Evolutionary conservation across 2,888 invertebrate species (phyloP), one percentile per base, ranked within the genome.

Genomic region (Herminia tarsipennalis): DNA sequence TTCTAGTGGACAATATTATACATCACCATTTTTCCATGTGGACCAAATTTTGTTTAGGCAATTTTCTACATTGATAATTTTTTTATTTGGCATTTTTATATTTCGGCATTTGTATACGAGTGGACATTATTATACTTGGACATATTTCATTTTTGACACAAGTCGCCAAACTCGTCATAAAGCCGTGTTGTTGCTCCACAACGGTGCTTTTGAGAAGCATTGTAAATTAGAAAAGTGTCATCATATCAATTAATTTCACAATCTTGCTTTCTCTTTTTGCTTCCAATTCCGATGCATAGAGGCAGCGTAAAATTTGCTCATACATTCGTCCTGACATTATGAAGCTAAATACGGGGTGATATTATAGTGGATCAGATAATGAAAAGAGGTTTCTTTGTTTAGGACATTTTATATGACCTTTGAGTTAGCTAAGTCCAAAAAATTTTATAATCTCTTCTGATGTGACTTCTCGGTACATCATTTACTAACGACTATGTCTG

Each of bases 241-340:
- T 3, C n/a, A 16, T 28, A 21, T 44, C 27, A 8, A 38, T 38
- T 21, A 44, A 44, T 3, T 6, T 5, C 10, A 4, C 17, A 6
- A 45, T 24, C 14, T 45, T 45, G 1, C 9, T 14, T 22, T 1
- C 1, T 8, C 45, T 29, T 24, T 39, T 29, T 10, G 38, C 28
- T 6, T 13, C 2, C 2, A 34, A 2, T 2, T 28, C 22, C 5
- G 38, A 25, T 17, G 9, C 12, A n/a, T 9, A 45, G 0, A 45
- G 5, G 16, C 38, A 39, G 1, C 38, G 25, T 9, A 45, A 16
- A 6, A 38, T 28, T 22, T 45, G 45, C 12, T 45, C 34, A 14
- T 12, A 39, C 1, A 38, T 16, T 9, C 38, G 10, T 3, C 18
- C 10, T 10, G 42, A 42, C 34, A 39, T 38, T 6, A 6, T 25